Evolutionary conservation across 2,888 invertebrate genomes (phyloP), one percentile per base, ranked within the genome.

Genomic region (Xylocampa areola): DNA sequence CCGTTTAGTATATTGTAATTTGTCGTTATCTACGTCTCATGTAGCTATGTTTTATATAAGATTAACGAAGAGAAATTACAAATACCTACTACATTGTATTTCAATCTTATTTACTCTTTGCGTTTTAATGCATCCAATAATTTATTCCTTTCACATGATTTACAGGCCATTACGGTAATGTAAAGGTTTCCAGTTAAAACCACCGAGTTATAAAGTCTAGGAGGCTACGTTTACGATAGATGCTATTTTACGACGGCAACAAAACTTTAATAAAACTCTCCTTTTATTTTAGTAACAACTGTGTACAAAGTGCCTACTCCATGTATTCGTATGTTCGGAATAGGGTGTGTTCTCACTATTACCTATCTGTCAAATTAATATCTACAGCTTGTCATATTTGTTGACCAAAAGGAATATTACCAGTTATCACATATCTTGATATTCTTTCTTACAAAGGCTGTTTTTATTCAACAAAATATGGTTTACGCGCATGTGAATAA

Each of bases 71-170:
- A 61, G 43, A 49, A 74, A 77, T 78, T 68, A 70, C 67, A 71
- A 73, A 59, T 64, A 62, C n/a, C n/a, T n/a, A n/a, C 65, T 70
- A 86, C 85, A 78, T 75, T 85, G 87, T 88, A 82, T 76, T 73
- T 53, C 71, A 76, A 86, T 79, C 63, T 70, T 84, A 86, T 86
- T 85, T 86, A 87, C 82, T 82, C 73, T 69, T 51, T 70, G 77
- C 65, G 71, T 78, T 73, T 88, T 87, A 86, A 90, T 85, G 85
- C 73, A 79, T 82, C 82, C 80, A 84, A 86, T 88, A 89, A 86
- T 89, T 88, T 90, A 90, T 88, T 86, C 78, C 83, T 86, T 85
- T 85, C 81, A 65, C 76, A 84, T 89, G 90, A 91, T 90, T 90
- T 90, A 91, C 81, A 76, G 82, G 73, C 86, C 80, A 88, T 89